Conservation (phyloP, 2,797 vertebrate species). For the Eleutherodactylus coqui region DNA sequence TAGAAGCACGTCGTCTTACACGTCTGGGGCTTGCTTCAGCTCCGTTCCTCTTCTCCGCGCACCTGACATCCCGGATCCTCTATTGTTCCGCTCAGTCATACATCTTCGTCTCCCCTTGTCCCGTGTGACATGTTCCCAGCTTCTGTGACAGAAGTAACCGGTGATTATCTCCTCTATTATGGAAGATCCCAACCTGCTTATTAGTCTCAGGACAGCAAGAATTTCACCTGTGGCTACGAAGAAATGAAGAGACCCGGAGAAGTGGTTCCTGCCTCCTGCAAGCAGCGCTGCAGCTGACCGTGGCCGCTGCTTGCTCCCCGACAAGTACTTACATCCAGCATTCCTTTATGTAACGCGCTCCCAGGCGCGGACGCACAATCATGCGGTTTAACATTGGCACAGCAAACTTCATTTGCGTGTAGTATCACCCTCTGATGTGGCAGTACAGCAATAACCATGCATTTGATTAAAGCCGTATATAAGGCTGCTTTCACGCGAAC, state of each 20-base stretch:
- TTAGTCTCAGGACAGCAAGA: background rate
- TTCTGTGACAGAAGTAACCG: background rate
- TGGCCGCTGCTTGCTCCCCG: background rate
- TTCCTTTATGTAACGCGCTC: conserved; percentile 34
- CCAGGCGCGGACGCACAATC: background rate
- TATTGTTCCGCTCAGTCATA: background rate
- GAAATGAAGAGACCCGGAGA: background rate
- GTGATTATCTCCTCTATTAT: background rate
- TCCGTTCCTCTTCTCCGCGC: background rate
- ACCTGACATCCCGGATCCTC: background rate
- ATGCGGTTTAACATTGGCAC: conserved; percentile 5
- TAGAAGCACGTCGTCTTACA: no score
- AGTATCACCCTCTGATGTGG: conserved; percentile 1
- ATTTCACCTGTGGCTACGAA: conserved; percentile 18
- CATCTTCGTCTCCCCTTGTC: background rate
- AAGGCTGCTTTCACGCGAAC: no score
- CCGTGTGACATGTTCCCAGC: background rate
- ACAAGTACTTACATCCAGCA: conserved; percentile 22
- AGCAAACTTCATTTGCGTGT: no score
- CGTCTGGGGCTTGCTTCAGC: background rate
- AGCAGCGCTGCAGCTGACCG: conserved; percentile 23
- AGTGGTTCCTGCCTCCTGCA: background rate
- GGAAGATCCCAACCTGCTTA: background rate
- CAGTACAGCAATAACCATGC: no score
- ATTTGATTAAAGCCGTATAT: no score